These are phyloP conservation scores for Ceyx erithaca DNA, from an alignment of 2,797 vertebrate species.

Conservation along the genomic window DNA sequence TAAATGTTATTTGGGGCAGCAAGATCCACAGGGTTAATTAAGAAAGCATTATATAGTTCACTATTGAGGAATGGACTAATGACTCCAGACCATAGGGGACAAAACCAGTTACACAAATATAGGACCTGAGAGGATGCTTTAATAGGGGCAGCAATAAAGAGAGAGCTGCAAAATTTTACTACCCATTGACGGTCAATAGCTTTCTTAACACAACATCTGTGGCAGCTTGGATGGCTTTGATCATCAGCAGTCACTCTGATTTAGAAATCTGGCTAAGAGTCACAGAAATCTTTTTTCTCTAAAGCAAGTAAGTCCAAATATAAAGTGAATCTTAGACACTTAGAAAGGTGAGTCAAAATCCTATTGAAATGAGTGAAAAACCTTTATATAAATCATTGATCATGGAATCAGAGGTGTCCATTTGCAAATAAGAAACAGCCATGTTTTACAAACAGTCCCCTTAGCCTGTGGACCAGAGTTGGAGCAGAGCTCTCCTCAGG, in stretches of 20 bases:
- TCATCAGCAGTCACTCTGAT: neutral
- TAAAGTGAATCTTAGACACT: neutral
- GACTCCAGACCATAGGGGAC: conserved; percentile 22
- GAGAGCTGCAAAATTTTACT: conserved; percentile 61
- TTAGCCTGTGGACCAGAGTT: neutral
- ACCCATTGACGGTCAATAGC: conserved; percentile 57
- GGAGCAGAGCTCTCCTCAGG: neutral
- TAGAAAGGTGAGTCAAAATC: neutral
- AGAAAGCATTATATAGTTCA: conserved; percentile 28
- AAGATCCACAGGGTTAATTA: conserved; percentile 69
- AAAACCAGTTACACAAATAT: conserved; percentile 59
- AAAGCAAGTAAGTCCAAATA: neutral
- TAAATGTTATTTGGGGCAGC: conserved; percentile 57
- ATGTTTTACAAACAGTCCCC: neutral
- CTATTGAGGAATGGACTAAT: conserved; percentile 23
- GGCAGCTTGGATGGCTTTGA: neutral
- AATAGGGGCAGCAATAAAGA: conserved; percentile 70
- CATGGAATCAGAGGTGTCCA: neutral
- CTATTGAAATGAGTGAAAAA: neutral
- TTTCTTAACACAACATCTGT: conserved; percentile 67
- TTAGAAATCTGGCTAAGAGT: neutral
- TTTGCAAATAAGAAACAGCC: neutral
- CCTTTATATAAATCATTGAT: neutral
- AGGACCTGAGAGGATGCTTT: conserved; percentile 62
- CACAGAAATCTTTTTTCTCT: neutral